Conservation (phyloP, 2,113 vertebrate genomes). For the Labeo catla region DNA sequence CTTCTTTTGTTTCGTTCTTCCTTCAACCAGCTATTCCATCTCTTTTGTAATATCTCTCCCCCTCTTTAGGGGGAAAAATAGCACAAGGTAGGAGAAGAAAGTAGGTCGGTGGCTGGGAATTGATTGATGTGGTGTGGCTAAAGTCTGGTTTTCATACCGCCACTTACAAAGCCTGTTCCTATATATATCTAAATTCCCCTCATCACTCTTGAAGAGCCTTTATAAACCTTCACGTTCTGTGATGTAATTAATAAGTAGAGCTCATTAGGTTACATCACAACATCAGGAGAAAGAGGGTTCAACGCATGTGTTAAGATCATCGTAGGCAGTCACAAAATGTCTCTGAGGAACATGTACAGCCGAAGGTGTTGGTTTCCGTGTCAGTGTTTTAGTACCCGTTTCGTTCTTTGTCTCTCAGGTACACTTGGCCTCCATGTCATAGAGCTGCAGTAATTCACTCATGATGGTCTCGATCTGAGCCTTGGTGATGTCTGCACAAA, state of each 20-base stretch:
- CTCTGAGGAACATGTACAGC: too few relatives aligned
- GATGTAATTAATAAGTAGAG: conserved; percentile 15
- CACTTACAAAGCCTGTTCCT: conserved; percentile 26
- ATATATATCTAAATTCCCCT: neutral
- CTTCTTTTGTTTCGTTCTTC: conserved; percentile 28
- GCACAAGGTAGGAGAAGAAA: conserved; percentile 46
- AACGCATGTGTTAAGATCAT: neutral
- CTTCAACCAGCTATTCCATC: neutral
- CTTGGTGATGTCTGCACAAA: conserved; percentile 82
- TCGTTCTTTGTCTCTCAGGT: conserved; percentile 64
- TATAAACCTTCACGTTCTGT: neutral
- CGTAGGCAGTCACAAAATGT: neutral
- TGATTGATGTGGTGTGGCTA: conserved; percentile 49
- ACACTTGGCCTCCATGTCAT: conserved; percentile 86
- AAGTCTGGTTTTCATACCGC: conserved; percentile 44
- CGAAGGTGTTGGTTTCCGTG: neutral
- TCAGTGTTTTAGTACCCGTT: neutral
- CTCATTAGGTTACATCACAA: neutral
- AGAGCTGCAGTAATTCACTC: conserved; percentile 83
- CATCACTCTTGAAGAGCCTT: neutral
- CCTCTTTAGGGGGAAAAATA: conserved; percentile 37
- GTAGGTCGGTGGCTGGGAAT: conserved; percentile 50
- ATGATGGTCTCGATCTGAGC: conserved; percentile 81
- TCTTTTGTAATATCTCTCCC: neutral
- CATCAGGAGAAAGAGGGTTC: neutral